A percentile compares a stretch with the other conserved stretches of the same genome.
phyloP scores from a whole-genome alignment of 2,113 vertebrate species.

The Ifrita kowaldi region DNA sequence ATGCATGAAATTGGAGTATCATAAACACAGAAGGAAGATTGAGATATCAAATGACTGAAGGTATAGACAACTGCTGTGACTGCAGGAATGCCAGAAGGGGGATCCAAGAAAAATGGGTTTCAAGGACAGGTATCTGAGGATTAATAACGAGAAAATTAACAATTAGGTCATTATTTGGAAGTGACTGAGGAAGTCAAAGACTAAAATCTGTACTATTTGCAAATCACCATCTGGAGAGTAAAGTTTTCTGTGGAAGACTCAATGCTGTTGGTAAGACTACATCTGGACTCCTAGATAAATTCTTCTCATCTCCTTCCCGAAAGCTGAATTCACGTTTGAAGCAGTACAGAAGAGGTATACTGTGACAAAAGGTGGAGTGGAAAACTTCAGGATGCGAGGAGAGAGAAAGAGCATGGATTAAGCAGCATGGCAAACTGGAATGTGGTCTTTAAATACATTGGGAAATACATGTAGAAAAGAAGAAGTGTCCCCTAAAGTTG shows the following conservation, averaged over 20 bases:
- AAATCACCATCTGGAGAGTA: background rate
- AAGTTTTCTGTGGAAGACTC: background rate
- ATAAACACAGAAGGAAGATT: background rate
- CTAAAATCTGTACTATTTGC: background rate
- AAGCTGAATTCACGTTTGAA: background rate
- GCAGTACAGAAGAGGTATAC: background rate
- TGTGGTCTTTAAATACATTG: background rate
- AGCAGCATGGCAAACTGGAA: background rate
- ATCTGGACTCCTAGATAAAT: background rate
- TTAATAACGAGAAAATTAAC: background rate
- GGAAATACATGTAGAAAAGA: background rate
- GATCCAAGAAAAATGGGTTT: background rate
- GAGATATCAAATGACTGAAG: background rate
- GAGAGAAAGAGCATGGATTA: background rate
- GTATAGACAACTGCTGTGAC: background rate
- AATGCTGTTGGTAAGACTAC: background rate
- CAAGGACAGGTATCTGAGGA: background rate
- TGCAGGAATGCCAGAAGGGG: background rate
- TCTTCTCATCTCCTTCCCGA: background rate
- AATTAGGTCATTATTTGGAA: background rate
- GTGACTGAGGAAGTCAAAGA: background rate
- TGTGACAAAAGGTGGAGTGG: background rate
- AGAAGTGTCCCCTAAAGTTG: background rate
- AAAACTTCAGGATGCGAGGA: background rate
- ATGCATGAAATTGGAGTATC: background rate